phyloP scores from a whole-genome alignment of 2,888 invertebrate species.

The Ectobius pallidus region DNA sequence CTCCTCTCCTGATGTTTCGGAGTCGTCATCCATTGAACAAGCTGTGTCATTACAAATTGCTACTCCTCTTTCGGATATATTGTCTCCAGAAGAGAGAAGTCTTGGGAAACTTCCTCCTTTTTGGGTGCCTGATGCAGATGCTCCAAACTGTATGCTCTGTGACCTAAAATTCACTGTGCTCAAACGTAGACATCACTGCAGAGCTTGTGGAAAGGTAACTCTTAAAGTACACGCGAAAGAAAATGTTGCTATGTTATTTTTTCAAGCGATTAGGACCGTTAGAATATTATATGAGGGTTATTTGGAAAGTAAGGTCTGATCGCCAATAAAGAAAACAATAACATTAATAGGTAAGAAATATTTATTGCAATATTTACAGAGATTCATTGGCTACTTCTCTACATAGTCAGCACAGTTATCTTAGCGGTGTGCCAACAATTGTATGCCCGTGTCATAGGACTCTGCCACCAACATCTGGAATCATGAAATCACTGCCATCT shows the following conservation, averaged over 20 bases:
- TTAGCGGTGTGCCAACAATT: too few relatives aligned
- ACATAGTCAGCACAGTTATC: too few relatives aligned
- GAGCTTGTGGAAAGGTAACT: slow-evolving; percentile 79
- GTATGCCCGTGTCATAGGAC: too few relatives aligned
- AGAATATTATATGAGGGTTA: too few relatives aligned
- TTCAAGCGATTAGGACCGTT: background rate
- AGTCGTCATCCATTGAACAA: slow-evolving; percentile 33
- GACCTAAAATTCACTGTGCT: slow-evolving; percentile 79
- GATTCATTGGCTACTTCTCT: too few relatives aligned
- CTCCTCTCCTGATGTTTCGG: slow-evolving; percentile 34
- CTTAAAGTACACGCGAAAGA: too few relatives aligned
- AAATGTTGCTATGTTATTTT: background rate
- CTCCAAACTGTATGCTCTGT: slow-evolving; percentile 83
- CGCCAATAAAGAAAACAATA: too few relatives aligned
- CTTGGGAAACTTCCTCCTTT: slow-evolving; percentile 79
- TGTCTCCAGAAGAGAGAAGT: slow-evolving; percentile 47
- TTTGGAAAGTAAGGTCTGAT: too few relatives aligned
- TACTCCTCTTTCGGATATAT: slow-evolving; percentile 1
- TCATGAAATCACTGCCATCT: too few relatives aligned
- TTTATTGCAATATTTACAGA: too few relatives aligned
- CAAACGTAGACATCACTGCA: slow-evolving; percentile 79
- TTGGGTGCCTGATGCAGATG: slow-evolving; percentile 87
- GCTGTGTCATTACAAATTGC: slow-evolving; percentile 6
- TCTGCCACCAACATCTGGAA: too few relatives aligned
- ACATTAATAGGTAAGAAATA: too few relatives aligned